phyloP scores from a whole-genome alignment of 1,140 invertebrate genomes.

The Melipona quadrifasciata region DNA sequence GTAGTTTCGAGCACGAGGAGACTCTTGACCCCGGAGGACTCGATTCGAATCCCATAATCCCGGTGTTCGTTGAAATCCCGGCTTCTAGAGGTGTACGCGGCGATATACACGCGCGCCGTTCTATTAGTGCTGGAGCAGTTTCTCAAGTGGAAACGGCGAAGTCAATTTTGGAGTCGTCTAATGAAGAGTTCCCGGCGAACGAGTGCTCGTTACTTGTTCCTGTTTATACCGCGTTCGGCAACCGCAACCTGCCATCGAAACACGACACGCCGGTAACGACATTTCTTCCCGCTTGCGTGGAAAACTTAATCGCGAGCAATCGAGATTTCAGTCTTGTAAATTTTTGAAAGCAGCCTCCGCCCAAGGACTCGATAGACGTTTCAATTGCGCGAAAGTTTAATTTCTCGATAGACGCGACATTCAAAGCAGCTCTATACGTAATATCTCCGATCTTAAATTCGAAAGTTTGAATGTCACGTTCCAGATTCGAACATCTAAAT shows the following conservation, averaged over 20 bases:
- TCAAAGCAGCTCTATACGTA: background rate
- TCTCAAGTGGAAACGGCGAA: constrained; percentile 44
- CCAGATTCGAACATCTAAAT: background rate
- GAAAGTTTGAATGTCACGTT: background rate
- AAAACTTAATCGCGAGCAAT: background rate
- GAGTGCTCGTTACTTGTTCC: constrained; percentile 38
- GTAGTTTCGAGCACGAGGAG: constrained; percentile 44
- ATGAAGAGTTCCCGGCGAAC: constrained; percentile 39
- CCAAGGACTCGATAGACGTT: background rate
- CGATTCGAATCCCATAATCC: constrained; percentile 50
- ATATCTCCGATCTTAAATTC: background rate
- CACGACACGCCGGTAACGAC: too few species aligned
- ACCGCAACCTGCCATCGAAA: background rate
- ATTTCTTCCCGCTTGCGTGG: background rate
- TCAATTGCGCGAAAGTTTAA: background rate
- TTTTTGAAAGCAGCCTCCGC: background rate
- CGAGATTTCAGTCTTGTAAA: background rate
- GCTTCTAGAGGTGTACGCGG: background rate
- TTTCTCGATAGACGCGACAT: background rate
- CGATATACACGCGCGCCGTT: constrained; percentile 14
- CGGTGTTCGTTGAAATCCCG: constrained; percentile 32
- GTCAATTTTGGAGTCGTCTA: constrained; percentile 46
- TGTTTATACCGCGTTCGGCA: background rate
- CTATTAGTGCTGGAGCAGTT: constrained; percentile 36
- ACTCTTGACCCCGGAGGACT: constrained; percentile 45